Evolutionary conservation across 2,113 vertebrate species (phyloP).

Genomic region (Triplophysa rosa): DNA sequence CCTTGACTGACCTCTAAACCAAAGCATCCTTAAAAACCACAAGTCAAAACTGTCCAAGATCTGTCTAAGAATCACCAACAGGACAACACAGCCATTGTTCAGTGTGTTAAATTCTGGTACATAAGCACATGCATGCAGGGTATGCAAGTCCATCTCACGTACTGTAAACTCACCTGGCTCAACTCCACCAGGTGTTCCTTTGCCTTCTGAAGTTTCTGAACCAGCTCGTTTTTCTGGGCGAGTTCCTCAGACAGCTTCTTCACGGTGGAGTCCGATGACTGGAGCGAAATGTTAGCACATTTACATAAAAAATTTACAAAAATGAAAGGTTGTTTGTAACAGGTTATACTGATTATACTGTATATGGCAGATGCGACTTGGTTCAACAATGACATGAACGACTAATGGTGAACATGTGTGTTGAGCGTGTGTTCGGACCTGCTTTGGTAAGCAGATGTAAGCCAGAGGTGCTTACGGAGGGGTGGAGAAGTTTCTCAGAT

Average conservation of each 20-base stretch:
- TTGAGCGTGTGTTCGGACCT: constrained; percentile 15
- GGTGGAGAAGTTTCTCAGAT: constrained; percentile 15
- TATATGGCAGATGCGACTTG: constrained; percentile 5
- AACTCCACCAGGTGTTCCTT: constrained; percentile 73
- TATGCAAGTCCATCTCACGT: not conserved
- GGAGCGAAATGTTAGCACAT: not conserved
- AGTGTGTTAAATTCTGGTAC: not conserved
- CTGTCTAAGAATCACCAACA: constrained; percentile 8
- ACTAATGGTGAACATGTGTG: constrained; percentile 11
- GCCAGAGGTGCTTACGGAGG: constrained; percentile 40
- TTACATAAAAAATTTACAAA: not conserved
- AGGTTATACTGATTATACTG: not conserved
- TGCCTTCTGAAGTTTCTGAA: constrained; percentile 71
- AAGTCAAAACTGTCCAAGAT: constrained; percentile 27
- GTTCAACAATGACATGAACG: not conserved
- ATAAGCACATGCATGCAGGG: constrained; percentile 15
- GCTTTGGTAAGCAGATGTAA: constrained; percentile 47
- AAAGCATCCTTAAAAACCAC: not conserved
- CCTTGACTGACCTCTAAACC: constrained; percentile 40
- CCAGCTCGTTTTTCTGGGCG: constrained; percentile 58
- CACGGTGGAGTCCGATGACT: constrained; percentile 64
- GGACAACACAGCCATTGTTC: constrained; percentile 3
- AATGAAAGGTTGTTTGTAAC: not conserved
- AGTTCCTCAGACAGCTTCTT: constrained; percentile 69
- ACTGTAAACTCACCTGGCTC: constrained; percentile 67